Evolutionary conservation across 2,888 invertebrate genomes (phyloP).

Genomic region (Orthosia incerta): DNA sequence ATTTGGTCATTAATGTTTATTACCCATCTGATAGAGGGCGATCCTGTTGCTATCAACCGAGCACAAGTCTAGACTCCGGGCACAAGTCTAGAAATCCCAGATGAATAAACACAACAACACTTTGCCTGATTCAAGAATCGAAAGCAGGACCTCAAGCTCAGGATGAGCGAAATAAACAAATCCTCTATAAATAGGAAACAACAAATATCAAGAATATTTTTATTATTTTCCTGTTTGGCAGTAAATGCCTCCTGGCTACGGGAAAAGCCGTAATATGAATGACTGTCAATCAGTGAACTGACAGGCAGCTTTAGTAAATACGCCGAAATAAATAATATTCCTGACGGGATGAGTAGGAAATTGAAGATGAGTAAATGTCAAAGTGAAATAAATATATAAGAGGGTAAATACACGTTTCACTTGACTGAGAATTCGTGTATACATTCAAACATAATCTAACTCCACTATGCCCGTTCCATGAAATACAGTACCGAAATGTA

Average conservation of each 20-base stretch:
- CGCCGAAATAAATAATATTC: background rate
- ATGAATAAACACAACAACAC: too few relatives aligned
- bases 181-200: background rate
- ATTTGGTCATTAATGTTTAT: too few relatives aligned
- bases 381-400: background rate
- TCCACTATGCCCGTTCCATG: too few relatives aligned
- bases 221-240: conserved; percentile 1
- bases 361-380: background rate
- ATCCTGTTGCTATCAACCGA: too few relatives aligned
- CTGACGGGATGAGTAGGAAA: background rate
- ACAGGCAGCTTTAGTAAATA: background rate
- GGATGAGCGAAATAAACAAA: too few relatives aligned
- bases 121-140: too few relatives aligned
- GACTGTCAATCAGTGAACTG: background rate
- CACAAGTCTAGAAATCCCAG: too few relatives aligned
- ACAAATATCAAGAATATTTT: background rate
- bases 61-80: too few relatives aligned
- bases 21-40: too few relatives aligned
- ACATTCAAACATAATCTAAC: background rate
- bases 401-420: background rate
- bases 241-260: background rate
- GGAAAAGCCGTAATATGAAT: background rate
- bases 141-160: too few relatives aligned
- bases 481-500: too few relatives aligned
- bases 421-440: background rate